Base-by-base conservation (phyloP, 64 coral and sea anemone species). In the Stylophora pistillata region DNA sequence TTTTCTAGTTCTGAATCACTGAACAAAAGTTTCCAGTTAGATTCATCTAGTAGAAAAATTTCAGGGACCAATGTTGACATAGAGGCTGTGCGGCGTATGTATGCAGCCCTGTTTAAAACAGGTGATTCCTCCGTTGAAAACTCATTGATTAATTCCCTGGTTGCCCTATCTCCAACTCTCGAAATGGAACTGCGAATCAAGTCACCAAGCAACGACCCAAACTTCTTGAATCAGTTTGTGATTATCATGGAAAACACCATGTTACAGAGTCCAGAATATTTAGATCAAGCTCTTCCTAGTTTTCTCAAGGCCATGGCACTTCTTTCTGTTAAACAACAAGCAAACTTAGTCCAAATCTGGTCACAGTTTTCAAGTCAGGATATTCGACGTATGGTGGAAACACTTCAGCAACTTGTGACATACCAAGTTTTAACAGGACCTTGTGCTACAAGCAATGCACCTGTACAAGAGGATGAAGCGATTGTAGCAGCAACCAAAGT, bases 251-350 rank as follows among this genome's bases (percentile, higher is more conserved):
- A 95, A 57, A 99, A 99, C 83, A 90, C 88, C 55, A 92, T 95
- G 91, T 69, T 99, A 59, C 94, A 99, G 58, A 95, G 94, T 29
- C 97, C 97, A 9, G 97, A 99, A 78, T 99, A 99, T 65, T 58
- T 99, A 58, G 97, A 99, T 21, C n/a, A 56, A 29, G 97, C 93
- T 18, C 77, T 99, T 6, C 97, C 97, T 27, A 84, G 93, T 31
- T 95, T 99, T 91, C 95, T 94, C 57, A 99, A 93, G 71, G 90
- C 93, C 12, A 57, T 99, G 53, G 75, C 78, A 20, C 85, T 93
- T 65, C 75, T 99, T 3, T 93, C 97, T n/a, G 54, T 53, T n/a
- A 90, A 87, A 73, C 56, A 73, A n/a, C 90, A 99, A 69, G 78
- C 78, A 55, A 91, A 79, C 77, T 78, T 99, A 55, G 93, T 99